These are phyloP conservation scores for Mythimna albipuncta DNA, from an alignment of 2,888 invertebrate species.

Conservation along the genomic window DNA sequence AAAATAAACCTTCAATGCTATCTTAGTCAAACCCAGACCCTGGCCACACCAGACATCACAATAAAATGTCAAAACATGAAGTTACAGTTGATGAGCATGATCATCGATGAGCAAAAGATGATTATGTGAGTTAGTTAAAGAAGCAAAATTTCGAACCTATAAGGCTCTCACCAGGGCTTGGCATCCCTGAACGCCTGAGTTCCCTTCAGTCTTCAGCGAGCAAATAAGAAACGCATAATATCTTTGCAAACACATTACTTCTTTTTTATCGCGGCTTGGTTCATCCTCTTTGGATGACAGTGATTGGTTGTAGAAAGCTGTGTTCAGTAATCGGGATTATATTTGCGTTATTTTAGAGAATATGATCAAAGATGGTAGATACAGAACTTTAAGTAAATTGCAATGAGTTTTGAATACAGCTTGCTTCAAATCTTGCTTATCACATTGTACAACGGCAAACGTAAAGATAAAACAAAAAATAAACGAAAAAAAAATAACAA, in stretches of 20 bases:
- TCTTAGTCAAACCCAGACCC: constrained; percentile 61
- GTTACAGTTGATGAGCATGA: constrained; percentile 59
- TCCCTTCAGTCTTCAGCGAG: constrained; percentile 90
- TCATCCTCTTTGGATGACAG: constrained; percentile 76
- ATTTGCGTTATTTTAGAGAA: neutral
- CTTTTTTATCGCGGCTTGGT: constrained; percentile 78
- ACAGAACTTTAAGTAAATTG: too few relatives aligned
- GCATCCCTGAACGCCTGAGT: constrained; percentile 90
- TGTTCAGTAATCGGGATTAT: constrained; percentile 55
- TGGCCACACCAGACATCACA: constrained; percentile 59
- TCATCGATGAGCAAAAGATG: constrained; percentile 67
- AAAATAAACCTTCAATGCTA: too few relatives aligned
- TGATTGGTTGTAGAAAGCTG: constrained; percentile 70
- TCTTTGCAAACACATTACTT: constrained; percentile 89
- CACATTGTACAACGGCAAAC: constrained; percentile 75
- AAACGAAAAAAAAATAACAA: constrained; percentile 61
- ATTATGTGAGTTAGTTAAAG: constrained; percentile 77
- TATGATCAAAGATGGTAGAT: neutral
- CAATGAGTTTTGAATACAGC: constrained; percentile 62
- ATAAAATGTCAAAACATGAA: constrained; percentile 62
- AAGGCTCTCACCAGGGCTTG: constrained; percentile 91
- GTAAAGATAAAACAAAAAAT: constrained; percentile 64
- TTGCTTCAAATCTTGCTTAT: constrained; percentile 68
- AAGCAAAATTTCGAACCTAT: constrained; percentile 90
- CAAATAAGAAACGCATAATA: constrained; percentile 90